These are phyloP conservation scores for Myripristis jacobus DNA, from an alignment of 2,797 vertebrate species.

Conservation along the genomic window DNA sequence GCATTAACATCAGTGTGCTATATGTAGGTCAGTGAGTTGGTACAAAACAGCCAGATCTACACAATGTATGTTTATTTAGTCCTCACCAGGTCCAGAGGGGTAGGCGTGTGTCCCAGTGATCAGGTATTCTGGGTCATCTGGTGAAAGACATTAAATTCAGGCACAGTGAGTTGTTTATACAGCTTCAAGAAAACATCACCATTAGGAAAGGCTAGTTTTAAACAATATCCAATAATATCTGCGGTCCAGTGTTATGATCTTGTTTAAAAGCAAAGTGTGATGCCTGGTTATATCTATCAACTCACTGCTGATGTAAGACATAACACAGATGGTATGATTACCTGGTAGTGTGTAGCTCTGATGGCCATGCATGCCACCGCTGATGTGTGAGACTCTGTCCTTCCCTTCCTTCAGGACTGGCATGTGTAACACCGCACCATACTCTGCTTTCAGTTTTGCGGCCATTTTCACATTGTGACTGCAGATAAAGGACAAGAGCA, in stretches of 20 bases:
- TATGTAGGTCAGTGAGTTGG: neutral
- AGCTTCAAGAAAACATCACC: neutral
- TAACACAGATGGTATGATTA: too few species aligned
- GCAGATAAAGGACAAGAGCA: constrained; percentile 23
- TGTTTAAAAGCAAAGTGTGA: too few species aligned
- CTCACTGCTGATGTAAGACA: too few species aligned
- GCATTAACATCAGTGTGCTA: neutral
- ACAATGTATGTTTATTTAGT: neutral
- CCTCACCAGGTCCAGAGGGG: constrained; percentile 93
- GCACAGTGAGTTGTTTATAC: neutral
- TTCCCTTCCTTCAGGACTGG: constrained; percentile 92
- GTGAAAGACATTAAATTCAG: constrained; percentile 64
- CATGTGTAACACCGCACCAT: constrained; percentile 93
- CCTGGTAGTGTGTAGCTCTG: constrained; percentile 87
- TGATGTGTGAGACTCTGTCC: constrained; percentile 81
- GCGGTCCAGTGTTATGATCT: too few species aligned
- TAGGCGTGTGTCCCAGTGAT: constrained; percentile 97
- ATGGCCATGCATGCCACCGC: constrained; percentile 81
- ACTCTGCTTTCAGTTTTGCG: constrained; percentile 91
- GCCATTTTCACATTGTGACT: constrained; percentile 94
- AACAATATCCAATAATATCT: too few species aligned
- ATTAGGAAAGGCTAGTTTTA: neutral
- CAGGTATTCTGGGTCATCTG: constrained; percentile 92
- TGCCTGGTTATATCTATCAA: too few species aligned
- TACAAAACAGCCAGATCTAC: neutral